Conservation (phyloP, 2,113 vertebrate species). For the Myotis yumanensis region DNA sequence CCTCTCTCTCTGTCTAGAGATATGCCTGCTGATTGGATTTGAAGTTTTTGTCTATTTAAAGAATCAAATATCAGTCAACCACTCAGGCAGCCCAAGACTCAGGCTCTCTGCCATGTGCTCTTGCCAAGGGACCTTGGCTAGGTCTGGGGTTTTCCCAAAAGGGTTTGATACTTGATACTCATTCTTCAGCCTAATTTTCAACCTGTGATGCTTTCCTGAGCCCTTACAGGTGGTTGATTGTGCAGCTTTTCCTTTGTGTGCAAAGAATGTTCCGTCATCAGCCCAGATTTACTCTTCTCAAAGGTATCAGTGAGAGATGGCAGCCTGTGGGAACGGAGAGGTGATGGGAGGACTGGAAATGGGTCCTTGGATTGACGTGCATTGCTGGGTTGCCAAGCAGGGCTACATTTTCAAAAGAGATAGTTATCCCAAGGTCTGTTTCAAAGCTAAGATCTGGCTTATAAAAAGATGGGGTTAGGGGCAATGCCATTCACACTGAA, state of each 20-base stretch:
- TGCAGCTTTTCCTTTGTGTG: conserved; percentile 47
- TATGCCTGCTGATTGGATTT: neutral
- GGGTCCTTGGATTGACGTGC: conserved; percentile 2
- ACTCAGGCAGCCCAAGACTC: neutral
- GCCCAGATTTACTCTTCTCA: conserved; percentile 42
- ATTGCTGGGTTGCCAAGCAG: conserved; percentile 34
- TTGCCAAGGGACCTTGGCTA: conserved; percentile 54
- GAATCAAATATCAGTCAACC: conserved; percentile 57
- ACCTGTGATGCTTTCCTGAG: conserved; percentile 41
- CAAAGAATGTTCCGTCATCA: neutral
- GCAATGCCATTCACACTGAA: conserved; percentile 42
- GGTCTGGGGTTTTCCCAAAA: conserved; percentile 64
- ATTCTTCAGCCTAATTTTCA: conserved; percentile 47
- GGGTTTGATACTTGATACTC: conserved; percentile 51
- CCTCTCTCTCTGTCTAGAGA: conserved; percentile 4
- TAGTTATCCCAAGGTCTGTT: conserved; percentile 53
- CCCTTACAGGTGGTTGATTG: conserved; percentile 26
- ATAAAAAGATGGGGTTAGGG: conserved; percentile 29
- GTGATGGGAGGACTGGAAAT: conserved; percentile 1
- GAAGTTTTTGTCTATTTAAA: conserved; percentile 59
- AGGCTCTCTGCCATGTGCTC: conserved; percentile 31
- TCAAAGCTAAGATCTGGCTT: conserved; percentile 47
- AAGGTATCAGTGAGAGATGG: conserved; percentile 35
- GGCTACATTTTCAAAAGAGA: conserved; percentile 44
- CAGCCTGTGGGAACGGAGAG: neutral